phyloP scores from a whole-genome alignment of 2,888 invertebrate species.

The Sthenelais limicola region DNA sequence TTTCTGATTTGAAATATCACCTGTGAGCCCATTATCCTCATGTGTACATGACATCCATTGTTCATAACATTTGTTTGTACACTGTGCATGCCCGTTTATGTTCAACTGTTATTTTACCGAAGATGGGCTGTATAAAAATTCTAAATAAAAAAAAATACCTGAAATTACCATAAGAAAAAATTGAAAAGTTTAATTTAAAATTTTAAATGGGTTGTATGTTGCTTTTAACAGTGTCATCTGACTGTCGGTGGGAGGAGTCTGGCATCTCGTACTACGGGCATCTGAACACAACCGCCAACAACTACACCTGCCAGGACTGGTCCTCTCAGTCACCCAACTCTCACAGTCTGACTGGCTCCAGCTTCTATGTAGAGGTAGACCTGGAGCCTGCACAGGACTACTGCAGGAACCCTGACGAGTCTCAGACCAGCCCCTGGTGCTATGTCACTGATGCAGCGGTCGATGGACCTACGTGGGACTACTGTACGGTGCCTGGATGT shows the following conservation, averaged over 20 bases:
- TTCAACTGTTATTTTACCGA: too few species aligned
- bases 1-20: too few species aligned
- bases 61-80: too few species aligned
- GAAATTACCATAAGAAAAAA: too few species aligned
- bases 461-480: neutral
- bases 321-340: neutral
- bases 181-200: too few species aligned
- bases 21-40: too few species aligned
- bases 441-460: constrained; percentile 1
- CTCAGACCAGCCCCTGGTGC: constrained; percentile 25
- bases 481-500: constrained; percentile 3
- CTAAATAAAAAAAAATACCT: too few species aligned
- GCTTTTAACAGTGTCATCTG: neutral
- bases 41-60: too few species aligned
- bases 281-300: neutral
- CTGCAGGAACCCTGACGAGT: constrained; percentile 12
- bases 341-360: neutral
- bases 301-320: constrained; percentile 10
- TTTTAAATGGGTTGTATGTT: too few species aligned
- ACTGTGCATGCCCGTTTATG: too few species aligned
- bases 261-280: constrained; percentile 10
- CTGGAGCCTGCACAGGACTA: neutral
- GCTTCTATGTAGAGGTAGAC: neutral
- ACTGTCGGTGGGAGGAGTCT: constrained; percentile 2
- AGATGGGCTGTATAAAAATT: too few species aligned